These are phyloP conservation scores for Ellobius talpinus DNA, from an alignment of 2,113 vertebrate genomes.

Conservation along the genomic window DNA sequence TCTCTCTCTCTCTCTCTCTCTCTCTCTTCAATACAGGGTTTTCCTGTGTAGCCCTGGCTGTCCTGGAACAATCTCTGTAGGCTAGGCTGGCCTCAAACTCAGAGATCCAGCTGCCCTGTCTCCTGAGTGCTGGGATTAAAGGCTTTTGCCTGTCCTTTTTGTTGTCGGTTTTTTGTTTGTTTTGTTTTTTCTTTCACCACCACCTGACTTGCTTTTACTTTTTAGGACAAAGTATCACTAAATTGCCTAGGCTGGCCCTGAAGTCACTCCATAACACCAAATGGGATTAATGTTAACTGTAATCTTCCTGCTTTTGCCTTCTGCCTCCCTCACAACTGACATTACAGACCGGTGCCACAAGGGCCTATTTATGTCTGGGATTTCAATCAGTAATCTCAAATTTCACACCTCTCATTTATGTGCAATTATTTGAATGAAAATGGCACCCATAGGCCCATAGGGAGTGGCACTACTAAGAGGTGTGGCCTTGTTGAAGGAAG, in stretches of 20 bases:
- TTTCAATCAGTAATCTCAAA: neutral
- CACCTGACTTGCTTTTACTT: neutral
- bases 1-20: too few relatives aligned
- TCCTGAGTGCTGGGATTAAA: neutral
- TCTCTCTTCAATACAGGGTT: too few relatives aligned
- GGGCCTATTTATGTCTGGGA: neutral
- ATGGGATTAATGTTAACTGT: neutral
- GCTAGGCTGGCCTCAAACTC: neutral
- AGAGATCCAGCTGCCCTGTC: neutral
- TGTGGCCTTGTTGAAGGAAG: neutral
- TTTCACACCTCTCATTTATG: too few relatives aligned
- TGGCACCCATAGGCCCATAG: neutral
- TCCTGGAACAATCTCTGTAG: neutral
- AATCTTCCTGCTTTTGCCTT: neutral
- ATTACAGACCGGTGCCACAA: neutral
- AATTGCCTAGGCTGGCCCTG: neutral
- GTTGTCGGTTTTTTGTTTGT: too few relatives aligned
- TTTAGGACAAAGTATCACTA: neutral
- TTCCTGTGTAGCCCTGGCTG: neutral
- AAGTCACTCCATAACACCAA: neutral
- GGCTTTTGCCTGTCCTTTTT: neutral
- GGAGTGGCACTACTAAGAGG: neutral
- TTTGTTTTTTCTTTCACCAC: neutral
- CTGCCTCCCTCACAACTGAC: neutral
- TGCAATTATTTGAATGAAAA: neutral